Conservation (phyloP, 2,888 invertebrate species). For the Cetonia aurata region DNA sequence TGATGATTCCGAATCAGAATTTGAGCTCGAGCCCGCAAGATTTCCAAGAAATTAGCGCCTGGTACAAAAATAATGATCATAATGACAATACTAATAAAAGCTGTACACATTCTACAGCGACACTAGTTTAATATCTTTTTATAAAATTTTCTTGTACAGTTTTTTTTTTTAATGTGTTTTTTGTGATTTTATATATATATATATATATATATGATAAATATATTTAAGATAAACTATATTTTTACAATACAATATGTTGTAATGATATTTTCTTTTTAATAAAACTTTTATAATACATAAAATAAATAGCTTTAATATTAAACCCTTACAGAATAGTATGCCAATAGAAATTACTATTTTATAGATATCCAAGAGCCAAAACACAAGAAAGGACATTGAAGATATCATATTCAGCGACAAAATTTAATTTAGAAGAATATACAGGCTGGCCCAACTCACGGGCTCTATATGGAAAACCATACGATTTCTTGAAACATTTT, state of each 20-base stretch:
- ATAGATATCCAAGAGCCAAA: too few species aligned
- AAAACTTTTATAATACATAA: background rate
- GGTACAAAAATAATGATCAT: slow-evolving; percentile 40
- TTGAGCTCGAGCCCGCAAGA: slow-evolving; percentile 3
- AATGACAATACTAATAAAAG: slow-evolving; percentile 33
- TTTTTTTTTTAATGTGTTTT: slow-evolving; percentile 13
- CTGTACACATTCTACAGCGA: slow-evolving; percentile 37
- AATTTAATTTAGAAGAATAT: too few species aligned
- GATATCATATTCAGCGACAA: too few species aligned
- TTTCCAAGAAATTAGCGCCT: slow-evolving; percentile 17
- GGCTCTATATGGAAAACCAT: too few species aligned
- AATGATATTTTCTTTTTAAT: slow-evolving; percentile 1
- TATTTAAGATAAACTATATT: slow-evolving; percentile 29
- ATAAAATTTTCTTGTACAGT: slow-evolving; percentile 19
- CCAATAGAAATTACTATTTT: too few species aligned
- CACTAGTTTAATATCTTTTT: slow-evolving; percentile 37
- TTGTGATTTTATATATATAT: slow-evolving; percentile 18
- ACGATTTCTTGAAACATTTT: too few species aligned
- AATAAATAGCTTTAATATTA: background rate
- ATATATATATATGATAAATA: background rate
- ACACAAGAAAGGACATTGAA: too few species aligned
- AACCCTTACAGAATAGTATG: too few species aligned
- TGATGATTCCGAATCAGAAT: slow-evolving; percentile 14
- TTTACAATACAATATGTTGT: slow-evolving; percentile 8
- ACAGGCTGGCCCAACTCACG: too few species aligned